A percentile compares a stretch with the other conserved stretches of the same genome.
Evolutionary conservation across 2,113 vertebrate genomes (phyloP).

Genomic region (Rhinolophus ferrumequinum): DNA sequence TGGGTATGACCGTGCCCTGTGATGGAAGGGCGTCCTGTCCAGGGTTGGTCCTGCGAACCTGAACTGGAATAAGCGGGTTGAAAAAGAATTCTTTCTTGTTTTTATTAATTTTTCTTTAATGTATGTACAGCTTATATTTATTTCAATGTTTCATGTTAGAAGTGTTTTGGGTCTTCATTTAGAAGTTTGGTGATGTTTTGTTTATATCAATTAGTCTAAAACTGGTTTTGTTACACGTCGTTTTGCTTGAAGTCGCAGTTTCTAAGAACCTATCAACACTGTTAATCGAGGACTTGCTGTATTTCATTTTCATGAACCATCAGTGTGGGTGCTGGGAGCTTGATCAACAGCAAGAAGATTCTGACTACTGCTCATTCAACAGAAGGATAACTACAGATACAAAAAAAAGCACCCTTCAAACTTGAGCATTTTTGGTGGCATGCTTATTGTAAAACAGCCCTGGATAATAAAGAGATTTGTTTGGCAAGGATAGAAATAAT

Average conservation of each 20-base stretch:
- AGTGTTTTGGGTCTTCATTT: neutral
- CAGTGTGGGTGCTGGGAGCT: neutral
- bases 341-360: neutral
- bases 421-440: neutral
- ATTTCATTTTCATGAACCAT: neutral
- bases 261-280: neutral
- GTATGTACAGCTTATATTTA: neutral
- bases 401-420: neutral
- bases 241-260: neutral
- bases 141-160: neutral
- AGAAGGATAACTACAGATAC: neutral
- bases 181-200: neutral
- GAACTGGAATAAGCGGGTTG: neutral
- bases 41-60: neutral
- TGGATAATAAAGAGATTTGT: neutral
- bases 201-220: neutral
- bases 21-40: neutral
- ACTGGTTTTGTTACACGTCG: neutral
- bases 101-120: neutral
- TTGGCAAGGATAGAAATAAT: neutral
- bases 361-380: neutral
- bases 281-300: neutral
- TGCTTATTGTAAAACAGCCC: neutral
- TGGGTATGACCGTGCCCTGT: neutral
- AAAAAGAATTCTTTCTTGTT: neutral